Base-by-base conservation (phyloP, 1,140 invertebrate genomes). In the Stegodyphus mimosarum region DNA sequence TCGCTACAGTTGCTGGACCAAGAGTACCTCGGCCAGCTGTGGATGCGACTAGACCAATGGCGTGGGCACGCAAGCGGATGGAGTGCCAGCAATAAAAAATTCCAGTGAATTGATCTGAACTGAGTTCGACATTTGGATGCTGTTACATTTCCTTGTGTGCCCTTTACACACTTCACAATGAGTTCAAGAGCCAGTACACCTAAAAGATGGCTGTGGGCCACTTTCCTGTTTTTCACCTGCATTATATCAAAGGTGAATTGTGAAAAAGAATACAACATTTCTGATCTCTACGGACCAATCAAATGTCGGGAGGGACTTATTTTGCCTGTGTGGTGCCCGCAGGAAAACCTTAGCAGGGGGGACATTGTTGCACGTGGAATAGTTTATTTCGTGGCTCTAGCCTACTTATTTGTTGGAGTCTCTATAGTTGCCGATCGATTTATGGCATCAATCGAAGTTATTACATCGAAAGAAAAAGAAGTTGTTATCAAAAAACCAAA, bases 391-490 rank as follows among this genome's bases (percentile, higher is more conserved):
- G 88, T 96, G 6, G 91, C 93, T 18, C 93, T 99, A 90, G 90
- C 96, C 60, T 99, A 99, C 90, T 92, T 99, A 88, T 99, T 99
- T 91, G 95, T 99, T 89, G 98, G 98, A 55, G 98, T 99, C 6
- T 99, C 98, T 84, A 99, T 99, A 89, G 95, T 99, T 60, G 98
- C 98, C 51, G 98, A 99, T 91, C 94, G 97, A 15, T 99, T 99
- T 91, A 99, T 99, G 98, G 96, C 97, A 5, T 95, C 97, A 85
- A 99, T 99, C 90, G 98, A 99, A 93, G 98, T 99, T 79, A 99
- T 99, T 89, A 99, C 98, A 7, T 98, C 97, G 2, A 95, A 97
- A 90, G 97, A 99, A 90, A 95, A 96, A 87, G 96, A 98, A 90
- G 93, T 93, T 5, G 93, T 94, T 84, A 94, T 98, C 13, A 95